phyloP scores from a whole-genome alignment of 2,797 vertebrate genomes.

The Sebastes ruberrimus region DNA sequence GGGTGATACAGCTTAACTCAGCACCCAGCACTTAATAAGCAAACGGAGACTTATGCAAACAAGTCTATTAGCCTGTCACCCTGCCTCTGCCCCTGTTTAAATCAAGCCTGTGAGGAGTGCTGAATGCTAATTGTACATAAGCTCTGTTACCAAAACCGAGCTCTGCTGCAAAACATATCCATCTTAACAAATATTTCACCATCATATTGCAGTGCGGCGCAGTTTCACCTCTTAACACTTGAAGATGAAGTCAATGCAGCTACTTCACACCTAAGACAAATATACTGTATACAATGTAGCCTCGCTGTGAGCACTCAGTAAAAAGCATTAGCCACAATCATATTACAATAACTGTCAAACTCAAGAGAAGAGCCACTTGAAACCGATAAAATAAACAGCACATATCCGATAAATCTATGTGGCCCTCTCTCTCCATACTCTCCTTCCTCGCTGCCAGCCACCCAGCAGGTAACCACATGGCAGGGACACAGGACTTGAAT shows the following conservation, averaged over 20 bases:
- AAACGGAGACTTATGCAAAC: conserved; percentile 58
- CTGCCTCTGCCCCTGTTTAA: conserved; percentile 50
- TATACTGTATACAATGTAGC: background rate
- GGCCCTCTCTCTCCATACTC: background rate
- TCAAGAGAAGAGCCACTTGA: background rate
- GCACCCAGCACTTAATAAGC: conserved; percentile 42
- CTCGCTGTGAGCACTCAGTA: background rate
- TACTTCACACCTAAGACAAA: background rate
- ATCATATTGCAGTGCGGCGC: background rate
- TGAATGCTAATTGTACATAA: conserved; percentile 51
- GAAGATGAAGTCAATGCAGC: background rate
- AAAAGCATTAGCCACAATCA: background rate
- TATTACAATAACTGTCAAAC: background rate
- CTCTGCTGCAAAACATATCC: background rate
- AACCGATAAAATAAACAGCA: background rate
- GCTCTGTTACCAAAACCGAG: conserved; percentile 9
- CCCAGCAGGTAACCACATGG: conserved; percentile 37
- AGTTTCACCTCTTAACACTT: background rate
- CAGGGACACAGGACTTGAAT: conserved; percentile 15
- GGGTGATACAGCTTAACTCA: conserved; percentile 25
- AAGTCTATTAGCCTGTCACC: conserved; percentile 61
- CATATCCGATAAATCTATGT: background rate
- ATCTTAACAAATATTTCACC: background rate
- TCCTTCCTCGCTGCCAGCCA: conserved; percentile 11
- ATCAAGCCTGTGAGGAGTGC: conserved; percentile 23